Base-by-base conservation (phyloP, 2,113 vertebrate species). In the Fregetta grallaria region DNA sequence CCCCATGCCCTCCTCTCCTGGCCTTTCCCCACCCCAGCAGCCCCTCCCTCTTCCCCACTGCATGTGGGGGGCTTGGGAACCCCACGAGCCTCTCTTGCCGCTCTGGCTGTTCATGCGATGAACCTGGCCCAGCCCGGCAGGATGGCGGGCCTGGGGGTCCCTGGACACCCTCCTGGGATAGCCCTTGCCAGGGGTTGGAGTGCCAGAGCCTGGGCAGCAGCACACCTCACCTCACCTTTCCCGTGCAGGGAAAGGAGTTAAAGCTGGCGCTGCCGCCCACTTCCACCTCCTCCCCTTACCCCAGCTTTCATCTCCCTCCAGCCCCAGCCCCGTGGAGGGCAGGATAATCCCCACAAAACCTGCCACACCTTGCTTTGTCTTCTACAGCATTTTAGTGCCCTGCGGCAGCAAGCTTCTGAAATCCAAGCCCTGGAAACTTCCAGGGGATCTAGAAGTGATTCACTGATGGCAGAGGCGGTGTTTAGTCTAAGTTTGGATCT, bases 331-430 rank as follows among this genome's bases (percentile, higher is more conserved):
- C 3, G 10, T 4, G 36, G n/a, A 87, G 25, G 34, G 70, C 49
- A 14, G 73, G 84, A 81, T 95, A 96, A 96, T 91, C 88, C 85
- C 63, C 86, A 80, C 22, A 2, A 65, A 94, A 88, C 63, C 86
- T 44, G 91, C 94, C 96, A 95, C 96, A 95, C 95, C 96, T 95
- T 85, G 89, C 91, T 96, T 95, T 97, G 93, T 96, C 84, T 96
- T 72, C 76, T 4, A 5, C 61, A 36, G 80, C 8, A 38, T 67
- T 96, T 96, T 30, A 74, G 70, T 78, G 91, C 95, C 94, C 80
- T 1, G 65, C 20, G 66, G 95, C 93, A 72, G 66, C 52, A 38
- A 74, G 7, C 52, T 85, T 85, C 91, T 89, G 86, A 94, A 96
- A 91, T 68, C 81, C 80, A 78, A 96, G 40, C 70, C 94, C 89